Percentiles rank a stretch among this genome's conserved stretches.
These are phyloP conservation scores for Asbolus verrucosus DNA, from an alignment of 1,140 invertebrate genomes.

Conservation along the genomic window DNA sequence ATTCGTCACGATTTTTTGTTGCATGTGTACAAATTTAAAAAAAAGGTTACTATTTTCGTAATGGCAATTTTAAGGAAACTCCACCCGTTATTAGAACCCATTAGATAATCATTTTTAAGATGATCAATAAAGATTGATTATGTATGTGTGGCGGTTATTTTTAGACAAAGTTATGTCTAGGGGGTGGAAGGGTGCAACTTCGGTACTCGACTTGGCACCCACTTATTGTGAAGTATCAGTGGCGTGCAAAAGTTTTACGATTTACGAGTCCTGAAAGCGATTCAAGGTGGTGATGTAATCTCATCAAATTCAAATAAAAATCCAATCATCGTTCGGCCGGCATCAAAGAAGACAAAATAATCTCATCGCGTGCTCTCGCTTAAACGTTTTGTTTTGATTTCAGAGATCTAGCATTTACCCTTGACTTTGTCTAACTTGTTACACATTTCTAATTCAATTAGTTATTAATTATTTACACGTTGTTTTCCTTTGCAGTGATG, in stretches of 20 bases:
- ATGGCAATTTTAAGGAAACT: not conserved
- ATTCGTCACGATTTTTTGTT: too few relatives aligned
- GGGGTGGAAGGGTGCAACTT: too few relatives aligned
- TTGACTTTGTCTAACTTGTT: constrained; percentile 13
- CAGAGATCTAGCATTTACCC: not conserved
- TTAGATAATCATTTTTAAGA: not conserved
- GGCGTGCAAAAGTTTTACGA: not conserved
- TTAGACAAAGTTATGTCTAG: not conserved
- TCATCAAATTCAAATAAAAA: constrained; percentile 4
- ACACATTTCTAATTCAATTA: constrained; percentile 6
- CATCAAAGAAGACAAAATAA: constrained; percentile 5
- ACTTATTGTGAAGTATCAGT: not conserved
- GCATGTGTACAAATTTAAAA: too few relatives aligned
- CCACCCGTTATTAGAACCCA: not conserved
- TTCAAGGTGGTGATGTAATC: constrained; percentile 12
- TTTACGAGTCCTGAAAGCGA: not conserved
- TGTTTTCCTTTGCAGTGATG: constrained; percentile 49
- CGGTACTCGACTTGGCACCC: too few relatives aligned
- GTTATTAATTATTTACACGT: constrained; percentile 40
- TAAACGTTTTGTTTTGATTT: constrained; percentile 32
- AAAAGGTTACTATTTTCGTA: too few relatives aligned
- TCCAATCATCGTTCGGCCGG: constrained; percentile 6
- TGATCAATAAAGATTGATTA: constrained; percentile 3
- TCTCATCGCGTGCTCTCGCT: constrained; percentile 10
- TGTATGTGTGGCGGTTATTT: constrained; percentile 1